Percentiles rank a stretch among this genome's conserved stretches.
phyloP scores from a whole-genome alignment of 2,888 invertebrate genomes.

The Nymphalis urticae region DNA sequence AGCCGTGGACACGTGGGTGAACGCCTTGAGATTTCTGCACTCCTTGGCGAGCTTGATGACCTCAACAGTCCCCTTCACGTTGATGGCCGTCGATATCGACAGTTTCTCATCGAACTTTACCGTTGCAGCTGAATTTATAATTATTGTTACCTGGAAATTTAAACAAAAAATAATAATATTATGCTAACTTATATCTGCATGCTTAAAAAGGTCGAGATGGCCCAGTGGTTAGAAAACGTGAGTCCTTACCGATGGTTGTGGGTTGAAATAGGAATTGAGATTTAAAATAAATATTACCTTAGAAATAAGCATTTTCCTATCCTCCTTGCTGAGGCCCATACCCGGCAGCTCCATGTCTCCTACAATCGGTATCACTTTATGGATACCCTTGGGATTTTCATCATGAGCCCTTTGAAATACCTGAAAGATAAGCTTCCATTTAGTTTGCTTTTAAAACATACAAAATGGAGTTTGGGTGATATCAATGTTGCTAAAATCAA shows the following conservation, averaged over 20 bases:
- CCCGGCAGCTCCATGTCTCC: conserved; percentile 84
- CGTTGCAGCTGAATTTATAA: conserved; percentile 73
- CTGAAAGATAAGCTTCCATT: conserved; percentile 53
- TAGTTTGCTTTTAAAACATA: not conserved
- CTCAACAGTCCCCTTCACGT: conserved; percentile 88
- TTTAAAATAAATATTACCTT: conserved; percentile 49
- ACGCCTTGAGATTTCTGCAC: conserved; percentile 85
- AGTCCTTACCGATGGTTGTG: too few species aligned
- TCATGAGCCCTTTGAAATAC: conserved; percentile 79
- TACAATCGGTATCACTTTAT: conserved; percentile 70
- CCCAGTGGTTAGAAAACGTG: too few species aligned
- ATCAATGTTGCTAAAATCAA: too few species aligned
- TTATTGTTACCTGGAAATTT: conserved; percentile 64
- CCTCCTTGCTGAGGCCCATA: conserved; percentile 81
- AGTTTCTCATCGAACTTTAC: conserved; percentile 90
- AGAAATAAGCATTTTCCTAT: conserved; percentile 71
- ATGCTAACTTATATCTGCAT: too few species aligned
- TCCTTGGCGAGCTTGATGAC: conserved; percentile 86
- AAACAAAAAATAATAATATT: too few species aligned
- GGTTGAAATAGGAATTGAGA: too few species aligned
- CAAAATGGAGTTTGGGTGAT: not conserved
- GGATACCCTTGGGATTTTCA: conserved; percentile 83
- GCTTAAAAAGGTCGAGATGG: not conserved
- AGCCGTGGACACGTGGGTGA: conserved; percentile 72
- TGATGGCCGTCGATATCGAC: conserved; percentile 87